Conservation (phyloP, 2,797 vertebrate species). For the Pseudotriccus pelzelni region DNA sequence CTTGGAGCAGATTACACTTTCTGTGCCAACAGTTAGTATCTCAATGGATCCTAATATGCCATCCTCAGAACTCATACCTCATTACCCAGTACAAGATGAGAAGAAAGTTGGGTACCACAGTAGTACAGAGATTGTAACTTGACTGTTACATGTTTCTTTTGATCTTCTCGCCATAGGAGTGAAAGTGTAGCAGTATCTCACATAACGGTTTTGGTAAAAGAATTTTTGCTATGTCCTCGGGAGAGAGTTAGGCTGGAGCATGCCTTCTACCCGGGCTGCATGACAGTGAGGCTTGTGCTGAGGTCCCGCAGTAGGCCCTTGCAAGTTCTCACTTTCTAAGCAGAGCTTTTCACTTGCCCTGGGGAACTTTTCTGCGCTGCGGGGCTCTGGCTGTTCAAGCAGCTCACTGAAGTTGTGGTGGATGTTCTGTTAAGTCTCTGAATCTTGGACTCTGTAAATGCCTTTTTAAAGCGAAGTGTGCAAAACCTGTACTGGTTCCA, state of each 20-base stretch:
- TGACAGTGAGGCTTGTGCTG: background rate
- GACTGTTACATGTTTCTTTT: background rate
- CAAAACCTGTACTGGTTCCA: background rate
- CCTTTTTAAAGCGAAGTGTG: background rate
- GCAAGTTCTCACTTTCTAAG: background rate
- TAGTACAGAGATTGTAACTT: background rate
- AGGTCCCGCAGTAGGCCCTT: background rate
- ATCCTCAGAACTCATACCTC: background rate
- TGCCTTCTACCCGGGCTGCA: background rate
- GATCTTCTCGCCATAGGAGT: accelerated
- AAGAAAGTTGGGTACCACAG: background rate
- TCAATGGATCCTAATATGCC: background rate
- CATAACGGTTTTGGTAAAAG: background rate
- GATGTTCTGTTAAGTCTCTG: background rate
- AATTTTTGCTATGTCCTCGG: background rate
- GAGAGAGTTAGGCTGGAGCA: background rate
- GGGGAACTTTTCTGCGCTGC: background rate
- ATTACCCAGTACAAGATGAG: background rate
- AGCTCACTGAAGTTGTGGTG: background rate
- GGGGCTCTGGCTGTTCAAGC: background rate
- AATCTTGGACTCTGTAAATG: background rate
- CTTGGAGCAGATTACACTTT: background rate
- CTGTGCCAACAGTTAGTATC: background rate
- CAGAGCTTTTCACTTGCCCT: background rate
- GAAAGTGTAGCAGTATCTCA: background rate